These are phyloP conservation scores for Istiophorus platypterus DNA, from an alignment of 2,113 vertebrate genomes.

Conservation along the genomic window DNA sequence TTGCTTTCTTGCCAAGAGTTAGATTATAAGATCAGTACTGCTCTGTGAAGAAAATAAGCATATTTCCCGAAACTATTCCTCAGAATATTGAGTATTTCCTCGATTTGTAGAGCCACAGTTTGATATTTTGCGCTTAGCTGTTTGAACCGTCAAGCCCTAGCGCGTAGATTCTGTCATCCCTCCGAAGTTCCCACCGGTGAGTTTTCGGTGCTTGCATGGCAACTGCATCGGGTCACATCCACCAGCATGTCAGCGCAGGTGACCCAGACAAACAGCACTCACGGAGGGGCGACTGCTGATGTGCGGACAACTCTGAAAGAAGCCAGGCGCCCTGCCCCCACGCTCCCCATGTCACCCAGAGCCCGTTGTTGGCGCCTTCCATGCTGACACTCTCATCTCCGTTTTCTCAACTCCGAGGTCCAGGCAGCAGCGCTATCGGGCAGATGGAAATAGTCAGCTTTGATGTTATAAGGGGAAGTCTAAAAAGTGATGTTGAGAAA, in stretches of 20 bases:
- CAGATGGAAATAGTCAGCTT: conserved; percentile 79
- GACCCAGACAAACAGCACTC: conserved; percentile 54
- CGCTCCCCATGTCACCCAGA: conserved; percentile 61
- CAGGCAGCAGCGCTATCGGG: conserved; percentile 61
- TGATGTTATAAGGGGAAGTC: conserved; percentile 71
- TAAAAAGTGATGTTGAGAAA: conserved; percentile 63
- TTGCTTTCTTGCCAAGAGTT: too few species aligned
- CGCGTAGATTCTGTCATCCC: neutral
- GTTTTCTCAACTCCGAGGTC: conserved; percentile 11
- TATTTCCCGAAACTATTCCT: too few species aligned
- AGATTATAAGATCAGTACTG: too few species aligned
- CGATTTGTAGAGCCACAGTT: too few species aligned
- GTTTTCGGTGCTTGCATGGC: conserved; percentile 4
- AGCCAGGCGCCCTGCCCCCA: conserved; percentile 66
- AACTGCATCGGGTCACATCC: conserved; percentile 28
- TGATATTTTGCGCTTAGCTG: too few species aligned
- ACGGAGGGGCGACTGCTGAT: conserved; percentile 62
- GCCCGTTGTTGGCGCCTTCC: conserved; percentile 64
- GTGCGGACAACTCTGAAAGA: conserved; percentile 73
- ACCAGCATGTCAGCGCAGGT: conserved; percentile 50
- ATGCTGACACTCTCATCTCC: conserved; percentile 71
- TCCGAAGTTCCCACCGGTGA: neutral
- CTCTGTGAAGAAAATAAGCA: too few species aligned
- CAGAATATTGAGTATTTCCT: too few species aligned
- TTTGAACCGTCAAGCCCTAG: too few species aligned